Percentiles rank a stretch among this genome's conserved stretches.
These are phyloP conservation scores for Pithys albifrons DNA, from an alignment of 2,113 vertebrate species.

Conservation along the genomic window DNA sequence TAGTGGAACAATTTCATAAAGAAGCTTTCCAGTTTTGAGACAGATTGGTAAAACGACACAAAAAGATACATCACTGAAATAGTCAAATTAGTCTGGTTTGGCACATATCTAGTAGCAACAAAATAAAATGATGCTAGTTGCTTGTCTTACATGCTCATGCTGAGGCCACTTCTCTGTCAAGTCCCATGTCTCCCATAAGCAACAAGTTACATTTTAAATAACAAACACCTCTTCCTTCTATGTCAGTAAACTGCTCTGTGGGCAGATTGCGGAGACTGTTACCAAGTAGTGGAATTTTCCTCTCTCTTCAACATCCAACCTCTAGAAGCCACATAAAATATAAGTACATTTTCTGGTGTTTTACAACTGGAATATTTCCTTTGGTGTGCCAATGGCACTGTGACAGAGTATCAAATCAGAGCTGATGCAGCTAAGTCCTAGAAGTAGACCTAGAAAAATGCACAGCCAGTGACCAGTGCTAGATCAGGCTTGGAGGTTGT, in stretches of 20 bases:
- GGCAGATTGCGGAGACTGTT: background rate
- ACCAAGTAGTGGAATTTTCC: background rate
- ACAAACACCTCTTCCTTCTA: background rate
- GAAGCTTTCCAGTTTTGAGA: background rate
- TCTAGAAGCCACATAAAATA: background rate
- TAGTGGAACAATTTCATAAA: background rate
- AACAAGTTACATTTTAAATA: background rate
- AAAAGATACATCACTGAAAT: background rate
- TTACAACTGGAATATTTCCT: background rate
- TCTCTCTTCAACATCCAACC: background rate
- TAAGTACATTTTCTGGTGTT: background rate
- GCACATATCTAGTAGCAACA: background rate
- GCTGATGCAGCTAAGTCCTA: background rate
- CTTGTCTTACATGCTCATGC: background rate
- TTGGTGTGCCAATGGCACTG: background rate
- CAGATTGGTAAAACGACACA: background rate
- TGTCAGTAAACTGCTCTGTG: background rate
- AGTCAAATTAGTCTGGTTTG: background rate
- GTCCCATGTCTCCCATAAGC: background rate
- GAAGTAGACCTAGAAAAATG: background rate
- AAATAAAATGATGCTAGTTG: background rate
- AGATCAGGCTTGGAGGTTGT: background rate
- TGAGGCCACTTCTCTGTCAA: background rate
- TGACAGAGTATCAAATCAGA: background rate
- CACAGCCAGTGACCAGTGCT: background rate